phyloP scores from a whole-genome alignment of 2,888 invertebrate species.

The Stegophylla sp. region DNA sequence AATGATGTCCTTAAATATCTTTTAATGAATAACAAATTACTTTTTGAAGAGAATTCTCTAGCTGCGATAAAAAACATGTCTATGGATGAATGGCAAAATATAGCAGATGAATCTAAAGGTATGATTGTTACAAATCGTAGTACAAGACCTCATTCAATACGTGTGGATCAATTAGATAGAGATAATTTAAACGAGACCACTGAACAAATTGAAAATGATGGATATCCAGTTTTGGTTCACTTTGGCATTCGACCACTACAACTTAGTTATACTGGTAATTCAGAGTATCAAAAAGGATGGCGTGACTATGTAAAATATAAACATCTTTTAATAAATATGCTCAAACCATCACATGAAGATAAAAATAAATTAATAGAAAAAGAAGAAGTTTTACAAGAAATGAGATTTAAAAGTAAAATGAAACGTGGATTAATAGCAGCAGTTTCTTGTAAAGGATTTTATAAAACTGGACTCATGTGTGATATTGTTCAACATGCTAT shows the following conservation, averaged over 20 bases:
- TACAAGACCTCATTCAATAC: conserved; percentile 90
- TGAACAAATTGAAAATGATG: conserved; percentile 64
- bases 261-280: conserved; percentile 94
- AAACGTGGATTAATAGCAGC: conserved; percentile 95
- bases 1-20: conserved; percentile 89
- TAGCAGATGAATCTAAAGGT: conserved; percentile 77
- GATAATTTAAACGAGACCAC: conserved; percentile 67
- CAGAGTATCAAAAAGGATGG: conserved; percentile 94
- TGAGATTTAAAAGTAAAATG: conserved; percentile 91
- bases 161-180: conserved; percentile 94
- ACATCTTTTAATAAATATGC: conserved; percentile 93
- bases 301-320: conserved; percentile 94
- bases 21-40: conserved; percentile 76
- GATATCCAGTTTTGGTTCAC: conserved; percentile 89
- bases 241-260: conserved; percentile 96
- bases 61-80: conserved; percentile 75
- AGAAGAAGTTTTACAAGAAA: conserved; percentile 86
- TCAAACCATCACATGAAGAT: conserved; percentile 89
- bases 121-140: conserved; percentile 95
- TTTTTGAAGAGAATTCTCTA: conserved; percentile 77
- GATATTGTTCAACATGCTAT: conserved; percentile 96
- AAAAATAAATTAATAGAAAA: conserved; percentile 86
- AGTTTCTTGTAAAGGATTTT: conserved; percentile 87
- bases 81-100: conserved; percentile 88
- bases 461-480: conserved; percentile 93